Conservation (phyloP, 2,888 invertebrate species). For the Rotaria sp. region DNA sequence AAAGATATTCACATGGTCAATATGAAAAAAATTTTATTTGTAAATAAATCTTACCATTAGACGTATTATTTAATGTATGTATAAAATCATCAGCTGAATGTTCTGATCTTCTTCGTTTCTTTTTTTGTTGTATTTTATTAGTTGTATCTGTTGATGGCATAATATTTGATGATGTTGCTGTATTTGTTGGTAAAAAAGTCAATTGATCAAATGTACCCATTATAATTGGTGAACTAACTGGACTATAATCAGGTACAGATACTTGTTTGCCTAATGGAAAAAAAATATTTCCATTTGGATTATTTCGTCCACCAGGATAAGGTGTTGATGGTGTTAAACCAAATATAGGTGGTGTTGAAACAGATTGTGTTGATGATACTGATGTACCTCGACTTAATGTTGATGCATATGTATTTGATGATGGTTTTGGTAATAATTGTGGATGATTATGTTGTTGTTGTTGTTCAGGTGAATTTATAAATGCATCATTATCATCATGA, state of each 20-base stretch:
- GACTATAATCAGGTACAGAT: background rate
- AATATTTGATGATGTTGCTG: background rate
- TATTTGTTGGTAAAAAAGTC: background rate
- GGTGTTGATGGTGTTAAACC: slow-evolving; percentile 24
- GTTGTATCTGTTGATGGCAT: background rate
- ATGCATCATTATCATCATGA: background rate
- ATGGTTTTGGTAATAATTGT: background rate
- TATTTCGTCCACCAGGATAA: background rate
- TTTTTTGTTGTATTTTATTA: background rate
- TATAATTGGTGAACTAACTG: background rate
- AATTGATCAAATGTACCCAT: background rate
- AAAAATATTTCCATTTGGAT: background rate
- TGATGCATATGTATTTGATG: background rate
- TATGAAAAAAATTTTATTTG: too few relatives aligned
- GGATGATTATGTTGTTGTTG: background rate
- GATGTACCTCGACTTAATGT: background rate
- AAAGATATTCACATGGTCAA: too few relatives aligned
- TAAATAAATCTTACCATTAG: background rate
- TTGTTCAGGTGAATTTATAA: background rate
- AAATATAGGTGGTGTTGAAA: background rate
- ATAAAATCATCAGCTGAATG: slow-evolving; percentile 7
- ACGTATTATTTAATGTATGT: background rate
- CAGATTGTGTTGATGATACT: slow-evolving; percentile 5
- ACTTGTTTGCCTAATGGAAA: background rate
- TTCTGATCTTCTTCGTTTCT: slow-evolving; percentile 19